Percentiles rank a stretch among this genome's conserved stretches.
phyloP scores from a whole-genome alignment of 2,113 vertebrate species.

The Oryzias melastigma region DNA sequence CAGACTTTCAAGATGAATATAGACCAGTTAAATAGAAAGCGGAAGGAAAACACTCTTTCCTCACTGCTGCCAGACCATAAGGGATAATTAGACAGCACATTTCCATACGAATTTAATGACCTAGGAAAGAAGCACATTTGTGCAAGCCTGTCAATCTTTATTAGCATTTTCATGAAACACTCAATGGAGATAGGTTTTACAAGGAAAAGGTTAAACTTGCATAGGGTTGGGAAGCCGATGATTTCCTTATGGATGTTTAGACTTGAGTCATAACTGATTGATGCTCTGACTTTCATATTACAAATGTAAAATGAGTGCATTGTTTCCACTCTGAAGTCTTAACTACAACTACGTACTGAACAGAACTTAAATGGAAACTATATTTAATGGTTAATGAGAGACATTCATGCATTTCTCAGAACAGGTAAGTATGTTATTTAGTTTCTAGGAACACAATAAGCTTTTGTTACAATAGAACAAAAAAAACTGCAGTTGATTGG shows the following conservation, averaged over 20 bases:
- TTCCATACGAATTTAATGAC: slow-evolving; percentile 54
- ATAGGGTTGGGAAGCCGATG: slow-evolving; percentile 12
- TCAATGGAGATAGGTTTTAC: slow-evolving; percentile 22
- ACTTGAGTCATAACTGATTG: slow-evolving; percentile 27
- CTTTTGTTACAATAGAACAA: slow-evolving; percentile 38
- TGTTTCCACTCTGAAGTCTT: slow-evolving; percentile 15
- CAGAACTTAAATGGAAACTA: slow-evolving; percentile 26
- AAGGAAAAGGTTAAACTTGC: slow-evolving; percentile 24
- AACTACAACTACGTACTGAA: slow-evolving; percentile 15
- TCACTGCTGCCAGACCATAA: slow-evolving; percentile 32
- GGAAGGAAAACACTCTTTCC: slow-evolving; percentile 34
- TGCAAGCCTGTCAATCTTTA: slow-evolving; percentile 35
- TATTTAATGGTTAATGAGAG: slow-evolving; percentile 22
- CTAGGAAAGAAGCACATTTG: slow-evolving; percentile 22
- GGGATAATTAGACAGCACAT: slow-evolving; percentile 59
- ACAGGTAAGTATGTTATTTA: slow-evolving; percentile 11
- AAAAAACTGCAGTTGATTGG: slow-evolving; percentile 11
- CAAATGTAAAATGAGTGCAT: slow-evolving; percentile 31
- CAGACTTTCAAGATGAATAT: slow-evolving; percentile 44
- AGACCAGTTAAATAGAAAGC: slow-evolving; percentile 52
- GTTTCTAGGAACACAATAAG: slow-evolving; percentile 13
- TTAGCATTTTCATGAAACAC: slow-evolving; percentile 9
- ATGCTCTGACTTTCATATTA: slow-evolving; percentile 25
- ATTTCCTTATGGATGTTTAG: slow-evolving; percentile 25
- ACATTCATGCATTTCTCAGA: slow-evolving; percentile 29